phyloP scores from a whole-genome alignment of 2,888 invertebrate species.

The Germaria angustata region DNA sequence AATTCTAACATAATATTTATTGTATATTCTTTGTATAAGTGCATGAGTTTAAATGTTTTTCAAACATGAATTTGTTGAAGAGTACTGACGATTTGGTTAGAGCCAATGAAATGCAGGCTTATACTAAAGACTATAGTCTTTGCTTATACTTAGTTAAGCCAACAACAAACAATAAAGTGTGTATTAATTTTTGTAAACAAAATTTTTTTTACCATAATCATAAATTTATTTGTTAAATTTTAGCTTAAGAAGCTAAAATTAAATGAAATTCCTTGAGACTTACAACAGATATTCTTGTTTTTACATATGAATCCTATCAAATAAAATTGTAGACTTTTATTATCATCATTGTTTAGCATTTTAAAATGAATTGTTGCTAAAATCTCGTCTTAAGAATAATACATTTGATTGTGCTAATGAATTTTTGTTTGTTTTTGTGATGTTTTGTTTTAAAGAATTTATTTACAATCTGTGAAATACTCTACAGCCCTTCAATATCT shows the following conservation, averaged over 20 bases:
- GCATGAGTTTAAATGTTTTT: too few species aligned
- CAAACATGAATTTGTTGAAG: too few species aligned
- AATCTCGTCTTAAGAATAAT: constrained; percentile 14
- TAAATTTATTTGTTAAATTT: neutral
- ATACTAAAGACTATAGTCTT: too few species aligned
- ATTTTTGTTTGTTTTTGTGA: too few species aligned
- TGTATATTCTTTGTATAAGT: too few species aligned
- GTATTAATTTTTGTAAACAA: too few species aligned
- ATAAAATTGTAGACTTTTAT: neutral
- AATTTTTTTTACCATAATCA: too few species aligned
- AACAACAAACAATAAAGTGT: too few species aligned
- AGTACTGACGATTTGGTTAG: too few species aligned
- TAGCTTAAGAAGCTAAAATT: neutral
- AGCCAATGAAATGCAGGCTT: too few species aligned
- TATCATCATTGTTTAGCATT: neutral
- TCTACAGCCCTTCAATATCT: neutral
- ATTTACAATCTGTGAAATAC: neutral
- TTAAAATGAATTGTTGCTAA: neutral
- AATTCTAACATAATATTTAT: too few species aligned
- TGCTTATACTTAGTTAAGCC: too few species aligned
- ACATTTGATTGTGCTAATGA: neutral
- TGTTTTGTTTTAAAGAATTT: neutral
- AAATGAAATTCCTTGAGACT: constrained; percentile 5
- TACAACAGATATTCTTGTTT: neutral
- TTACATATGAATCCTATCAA: neutral